phyloP scores from a whole-genome alignment of 2,888 invertebrate genomes.

The Tinea pellionella region DNA sequence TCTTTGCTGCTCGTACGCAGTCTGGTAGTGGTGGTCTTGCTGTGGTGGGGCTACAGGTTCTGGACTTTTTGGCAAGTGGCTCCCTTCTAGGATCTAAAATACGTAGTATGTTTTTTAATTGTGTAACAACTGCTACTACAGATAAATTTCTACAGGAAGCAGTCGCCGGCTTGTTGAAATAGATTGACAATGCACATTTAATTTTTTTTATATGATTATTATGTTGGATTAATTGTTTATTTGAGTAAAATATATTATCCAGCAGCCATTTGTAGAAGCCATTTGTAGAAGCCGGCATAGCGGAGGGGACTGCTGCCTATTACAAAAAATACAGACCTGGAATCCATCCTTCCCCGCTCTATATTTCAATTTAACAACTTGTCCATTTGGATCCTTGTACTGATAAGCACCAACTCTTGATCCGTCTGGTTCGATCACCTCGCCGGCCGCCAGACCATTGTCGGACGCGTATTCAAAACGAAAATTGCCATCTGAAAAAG shows the following conservation, averaged over 20 bases:
- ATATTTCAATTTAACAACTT: conserved; percentile 73
- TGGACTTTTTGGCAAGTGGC: conserved; percentile 58
- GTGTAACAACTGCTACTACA: too few relatives aligned
- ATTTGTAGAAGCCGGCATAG: too few relatives aligned
- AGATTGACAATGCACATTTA: too few relatives aligned
- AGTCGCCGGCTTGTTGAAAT: too few relatives aligned
- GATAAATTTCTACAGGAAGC: too few relatives aligned
- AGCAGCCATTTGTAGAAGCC: too few relatives aligned
- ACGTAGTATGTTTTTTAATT: too few relatives aligned
- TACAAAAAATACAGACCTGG: conserved; percentile 32
- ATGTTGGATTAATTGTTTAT: too few relatives aligned
- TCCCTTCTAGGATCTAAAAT: conserved; percentile 57
- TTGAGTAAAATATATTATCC: too few relatives aligned
- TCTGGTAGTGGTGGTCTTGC: conserved; percentile 41
- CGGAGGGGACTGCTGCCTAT: too few relatives aligned
- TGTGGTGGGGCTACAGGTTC: conserved; percentile 43
- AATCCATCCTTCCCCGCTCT: conserved; percentile 63
- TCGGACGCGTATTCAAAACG: conserved; percentile 77
- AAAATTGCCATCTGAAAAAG: conserved; percentile 69
- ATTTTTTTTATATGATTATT: too few relatives aligned
- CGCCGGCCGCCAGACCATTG: conserved; percentile 76
- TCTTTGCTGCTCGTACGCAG: conserved; percentile 46
- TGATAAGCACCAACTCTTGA: conserved; percentile 73
- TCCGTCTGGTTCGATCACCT: conserved; percentile 76
- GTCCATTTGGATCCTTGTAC: conserved; percentile 75